Conservation (phyloP, 2,888 invertebrate species). For the Punctoribates punctum region DNA sequence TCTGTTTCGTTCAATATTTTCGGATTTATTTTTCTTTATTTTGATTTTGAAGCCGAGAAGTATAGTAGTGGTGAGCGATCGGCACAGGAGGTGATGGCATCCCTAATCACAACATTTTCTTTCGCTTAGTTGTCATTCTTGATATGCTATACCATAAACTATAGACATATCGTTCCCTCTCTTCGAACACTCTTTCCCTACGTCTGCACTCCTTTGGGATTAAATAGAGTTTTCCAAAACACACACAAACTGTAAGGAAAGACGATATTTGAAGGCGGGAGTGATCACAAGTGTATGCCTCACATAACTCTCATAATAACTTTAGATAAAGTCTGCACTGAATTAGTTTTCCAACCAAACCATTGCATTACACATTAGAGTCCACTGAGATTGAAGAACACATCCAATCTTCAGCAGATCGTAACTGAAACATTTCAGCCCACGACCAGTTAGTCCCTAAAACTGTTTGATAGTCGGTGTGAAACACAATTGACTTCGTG, state of each 20-base stretch:
- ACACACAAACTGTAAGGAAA: conserved; percentile 14
- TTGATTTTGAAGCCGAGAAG: neutral
- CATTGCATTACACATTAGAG: conserved; percentile 26
- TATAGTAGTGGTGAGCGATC: neutral
- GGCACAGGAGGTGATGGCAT: conserved; percentile 31
- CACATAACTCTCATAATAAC: conserved; percentile 36
- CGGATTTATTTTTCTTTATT: neutral
- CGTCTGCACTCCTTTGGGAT: conserved; percentile 18
- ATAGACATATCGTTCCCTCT: neutral
- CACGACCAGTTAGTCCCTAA: neutral
- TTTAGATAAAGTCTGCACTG: conserved; percentile 32
- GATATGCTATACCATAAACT: conserved; percentile 26
- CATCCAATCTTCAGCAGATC: conserved; percentile 12
- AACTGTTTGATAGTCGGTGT: neutral
- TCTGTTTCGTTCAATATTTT: neutral
- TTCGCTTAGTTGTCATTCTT: conserved; percentile 37
- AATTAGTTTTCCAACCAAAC: conserved; percentile 31
- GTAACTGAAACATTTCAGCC: neutral
- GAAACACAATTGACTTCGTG: conserved; percentile 14
- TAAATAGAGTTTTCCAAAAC: conserved; percentile 27
- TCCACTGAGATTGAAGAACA: conserved; percentile 33
- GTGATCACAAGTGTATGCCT: conserved; percentile 35
- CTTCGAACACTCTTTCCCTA: neutral
- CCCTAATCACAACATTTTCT: conserved; percentile 28
- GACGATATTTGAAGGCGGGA: conserved; percentile 33